Base-by-base conservation (phyloP, 2,888 invertebrate species). In the Amphipoea lucens region DNA sequence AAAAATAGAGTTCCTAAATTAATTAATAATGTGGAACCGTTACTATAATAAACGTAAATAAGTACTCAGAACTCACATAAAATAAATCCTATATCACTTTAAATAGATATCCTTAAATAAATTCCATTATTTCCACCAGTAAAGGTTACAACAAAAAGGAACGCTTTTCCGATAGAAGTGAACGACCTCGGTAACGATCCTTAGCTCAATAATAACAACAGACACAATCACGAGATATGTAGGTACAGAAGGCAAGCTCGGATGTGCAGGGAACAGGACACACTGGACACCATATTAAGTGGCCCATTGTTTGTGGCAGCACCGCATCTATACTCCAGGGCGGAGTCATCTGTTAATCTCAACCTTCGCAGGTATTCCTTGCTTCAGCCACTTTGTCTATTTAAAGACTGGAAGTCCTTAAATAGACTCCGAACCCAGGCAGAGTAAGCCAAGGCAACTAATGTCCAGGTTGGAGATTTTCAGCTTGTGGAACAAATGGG, bases 111-210 rank as follows among this genome's bases (percentile, higher is more conserved):
- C 1, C 51, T 60, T 12, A 84, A 79, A 73, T 66, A 54, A 69
- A 74, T 65, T 48, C 2, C 40, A 74, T 69, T 79, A 40, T 60
- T 57, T 79, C 60, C 11, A 66, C 4, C 17, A n/a, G 14, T 42
- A 51, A 36, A 20, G 42, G 14, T 57, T 42, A 36, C 42, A 76
- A 72, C 12, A 29, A 69, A 73, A 74, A 63, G 29, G 29, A 86
- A 83, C 45, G 65, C 62, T 77, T 86, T 83, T 75, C 78, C 78
- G 29, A 82, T 76, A 74, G 63, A 79, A 42, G 85, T 77, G 74
- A 83, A 85, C 29, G 87, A 85, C 74, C 74, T 42, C 69, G 1
- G 62, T 74, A 65, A 74, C 71, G 23, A 71, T 54, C 54, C 12
- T 9, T 12, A 48, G 63, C n/a, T 65, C 62, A 70, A 51, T 57